These are phyloP conservation scores for Leptinotarsa haldemani DNA, from an alignment of 2,888 invertebrate species.

Conservation along the genomic window DNA sequence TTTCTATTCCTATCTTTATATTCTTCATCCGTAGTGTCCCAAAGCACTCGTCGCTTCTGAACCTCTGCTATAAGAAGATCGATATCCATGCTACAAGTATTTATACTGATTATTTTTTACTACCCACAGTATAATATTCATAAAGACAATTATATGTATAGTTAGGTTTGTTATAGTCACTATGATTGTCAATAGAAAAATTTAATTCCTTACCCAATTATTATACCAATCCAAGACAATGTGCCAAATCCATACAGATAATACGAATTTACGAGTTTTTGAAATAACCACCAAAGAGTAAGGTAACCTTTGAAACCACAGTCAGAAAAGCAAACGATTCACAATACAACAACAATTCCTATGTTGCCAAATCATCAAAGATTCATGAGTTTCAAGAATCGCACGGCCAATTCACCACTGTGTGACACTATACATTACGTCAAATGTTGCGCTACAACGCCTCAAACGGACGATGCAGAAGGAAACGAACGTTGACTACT, in stretches of 20 bases:
- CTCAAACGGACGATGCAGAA: constrained; percentile 25
- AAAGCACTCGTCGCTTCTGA: constrained; percentile 20
- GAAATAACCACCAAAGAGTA: constrained; percentile 6
- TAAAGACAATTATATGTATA: constrained; percentile 15
- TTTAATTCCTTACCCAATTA: constrained; percentile 12
- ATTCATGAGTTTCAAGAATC: constrained; percentile 22
- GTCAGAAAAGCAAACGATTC: constrained; percentile 17
- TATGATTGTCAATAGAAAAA: constrained; percentile 13
- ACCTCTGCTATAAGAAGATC: constrained; percentile 10
- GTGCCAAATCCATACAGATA: constrained; percentile 18
- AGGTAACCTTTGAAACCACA: constrained; percentile 2
- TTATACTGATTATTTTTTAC: constrained; percentile 23
- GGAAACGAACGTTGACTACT: constrained; percentile 24
- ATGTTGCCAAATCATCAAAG: constrained; percentile 25
- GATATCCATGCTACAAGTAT: constrained; percentile 24
- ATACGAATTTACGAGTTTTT: constrained; percentile 15
- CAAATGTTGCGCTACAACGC: constrained; percentile 20
- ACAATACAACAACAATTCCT: constrained; percentile 20
- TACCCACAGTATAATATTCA: constrained; percentile 23
- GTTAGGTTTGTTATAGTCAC: constrained; percentile 21
- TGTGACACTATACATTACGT: constrained; percentile 24
- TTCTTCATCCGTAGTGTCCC: constrained; percentile 23
- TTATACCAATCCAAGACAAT: constrained; percentile 4
- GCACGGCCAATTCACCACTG: constrained; percentile 25
- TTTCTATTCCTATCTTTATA: constrained; percentile 25